Conservation (phyloP, 2,113 vertebrate species). For the Thalassoma bifasciatum region DNA sequence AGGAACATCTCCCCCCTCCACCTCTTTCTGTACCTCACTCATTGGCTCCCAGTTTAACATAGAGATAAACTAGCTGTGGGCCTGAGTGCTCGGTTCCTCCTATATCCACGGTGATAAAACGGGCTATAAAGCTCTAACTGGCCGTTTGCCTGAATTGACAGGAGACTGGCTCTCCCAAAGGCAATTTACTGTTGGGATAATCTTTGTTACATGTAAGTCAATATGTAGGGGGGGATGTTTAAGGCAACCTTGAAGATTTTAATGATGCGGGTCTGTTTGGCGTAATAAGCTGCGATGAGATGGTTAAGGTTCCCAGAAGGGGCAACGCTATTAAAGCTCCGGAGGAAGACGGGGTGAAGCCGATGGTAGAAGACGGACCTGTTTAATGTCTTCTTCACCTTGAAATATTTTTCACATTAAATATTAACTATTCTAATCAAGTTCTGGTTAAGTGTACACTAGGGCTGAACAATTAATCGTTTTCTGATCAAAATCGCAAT, state of each 20-base stretch:
- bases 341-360: not conserved
- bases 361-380: not conserved
- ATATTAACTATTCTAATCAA: not conserved
- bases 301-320: constrained; percentile 30
- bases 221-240: constrained; percentile 11
- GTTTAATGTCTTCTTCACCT: not conserved
- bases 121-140: constrained; percentile 44
- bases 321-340: constrained; percentile 13
- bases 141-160: constrained; percentile 38
- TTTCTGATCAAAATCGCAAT: no score
- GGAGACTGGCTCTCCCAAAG: constrained; percentile 25
- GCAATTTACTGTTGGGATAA: constrained; percentile 34
- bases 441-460: not conserved
- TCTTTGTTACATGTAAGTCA: constrained; percentile 30
- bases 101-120: constrained; percentile 46
- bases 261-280: constrained; percentile 9
- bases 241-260: constrained; percentile 19
- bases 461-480: no score
- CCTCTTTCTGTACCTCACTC: not conserved
- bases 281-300: constrained; percentile 8
- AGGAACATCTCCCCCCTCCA: constrained; percentile 21
- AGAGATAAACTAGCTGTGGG: constrained; percentile 48
- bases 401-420: not conserved
- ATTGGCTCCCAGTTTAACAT: constrained; percentile 43
- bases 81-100: constrained; percentile 34